Evolutionary conservation across 2,113 vertebrate genomes (phyloP).

Genomic region (Pogona vitticeps): DNA sequence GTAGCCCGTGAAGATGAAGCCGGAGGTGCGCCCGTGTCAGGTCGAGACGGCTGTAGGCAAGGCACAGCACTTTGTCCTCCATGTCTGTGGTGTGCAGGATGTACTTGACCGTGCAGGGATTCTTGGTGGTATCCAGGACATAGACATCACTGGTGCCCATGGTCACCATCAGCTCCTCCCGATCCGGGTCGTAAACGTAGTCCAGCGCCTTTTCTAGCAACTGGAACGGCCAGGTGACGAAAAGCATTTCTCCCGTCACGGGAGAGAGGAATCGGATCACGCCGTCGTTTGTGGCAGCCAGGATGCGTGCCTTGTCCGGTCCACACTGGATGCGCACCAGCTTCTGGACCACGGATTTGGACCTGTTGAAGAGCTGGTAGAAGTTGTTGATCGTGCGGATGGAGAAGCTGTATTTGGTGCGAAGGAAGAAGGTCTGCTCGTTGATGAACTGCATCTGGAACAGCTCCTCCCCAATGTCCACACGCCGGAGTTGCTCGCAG

Average conservation of each 20-base stretch:
- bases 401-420: conserved; percentile 56
- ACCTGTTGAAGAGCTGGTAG: conserved; percentile 65
- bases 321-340: conserved; percentile 51
- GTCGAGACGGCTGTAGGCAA: conserved; percentile 62
- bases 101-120: conserved; percentile 68
- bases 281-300: conserved; percentile 62
- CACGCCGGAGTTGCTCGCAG: conserved; percentile 57
- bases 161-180: conserved; percentile 69
- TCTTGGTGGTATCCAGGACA: conserved; percentile 66
- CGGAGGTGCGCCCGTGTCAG: conserved; percentile 41
- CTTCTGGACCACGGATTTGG: conserved; percentile 51
- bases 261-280: conserved; percentile 66
- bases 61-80: conserved; percentile 62
- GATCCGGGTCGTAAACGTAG: conserved; percentile 66
- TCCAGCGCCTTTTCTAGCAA: conserved; percentile 63
- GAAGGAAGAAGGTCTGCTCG: conserved; percentile 59
- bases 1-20: conserved; percentile 69
- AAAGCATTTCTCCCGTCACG: conserved; percentile 62
- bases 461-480: conserved; percentile 54
- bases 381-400: conserved; percentile 59
- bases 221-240: conserved; percentile 70
- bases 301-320: conserved; percentile 51
- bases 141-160: conserved; percentile 65
- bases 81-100: conserved; percentile 46
- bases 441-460: conserved; percentile 51